Conservation (phyloP, 2,113 vertebrate genomes). For the Pithys albifrons region DNA sequence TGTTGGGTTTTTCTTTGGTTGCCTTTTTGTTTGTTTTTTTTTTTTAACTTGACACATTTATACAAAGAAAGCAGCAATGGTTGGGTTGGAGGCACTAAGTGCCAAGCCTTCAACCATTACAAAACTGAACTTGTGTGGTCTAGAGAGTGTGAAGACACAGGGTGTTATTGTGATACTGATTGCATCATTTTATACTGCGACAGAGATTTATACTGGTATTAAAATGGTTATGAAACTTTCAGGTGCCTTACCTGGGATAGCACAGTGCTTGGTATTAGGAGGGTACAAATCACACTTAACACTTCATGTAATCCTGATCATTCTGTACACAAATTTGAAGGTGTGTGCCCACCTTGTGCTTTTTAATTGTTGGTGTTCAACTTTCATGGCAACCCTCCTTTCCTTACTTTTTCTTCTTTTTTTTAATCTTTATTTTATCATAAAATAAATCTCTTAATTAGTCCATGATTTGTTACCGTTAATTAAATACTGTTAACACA, state of each 20-base stretch:
- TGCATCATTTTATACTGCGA: background rate
- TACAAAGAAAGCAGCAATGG: background rate
- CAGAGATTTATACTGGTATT: background rate
- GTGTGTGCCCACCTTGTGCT: background rate
- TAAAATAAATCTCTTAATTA: background rate
- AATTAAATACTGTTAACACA: background rate
- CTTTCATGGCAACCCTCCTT: background rate
- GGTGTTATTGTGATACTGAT: background rate
- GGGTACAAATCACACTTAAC: background rate
- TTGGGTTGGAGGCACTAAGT: background rate
- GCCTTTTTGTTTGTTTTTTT: background rate
- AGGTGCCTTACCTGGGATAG: background rate
- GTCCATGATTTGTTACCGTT: background rate
- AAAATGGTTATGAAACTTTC: background rate
- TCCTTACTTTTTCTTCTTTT: background rate
- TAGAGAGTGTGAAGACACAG: background rate
- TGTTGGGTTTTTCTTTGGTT: background rate
- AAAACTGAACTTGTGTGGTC: background rate
- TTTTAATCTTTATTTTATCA: background rate
- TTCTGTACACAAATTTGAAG: background rate
- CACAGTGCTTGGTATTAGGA: background rate
- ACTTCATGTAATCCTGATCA: background rate
- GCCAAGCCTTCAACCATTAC: background rate
- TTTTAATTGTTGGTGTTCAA: background rate
- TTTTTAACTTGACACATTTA: conserved; percentile 5